A percentile compares a stretch with the other conserved stretches of the same genome.
These are phyloP conservation scores for Bombus soroeensis DNA, from an alignment of 1,140 invertebrate genomes.

Conservation along the genomic window DNA sequence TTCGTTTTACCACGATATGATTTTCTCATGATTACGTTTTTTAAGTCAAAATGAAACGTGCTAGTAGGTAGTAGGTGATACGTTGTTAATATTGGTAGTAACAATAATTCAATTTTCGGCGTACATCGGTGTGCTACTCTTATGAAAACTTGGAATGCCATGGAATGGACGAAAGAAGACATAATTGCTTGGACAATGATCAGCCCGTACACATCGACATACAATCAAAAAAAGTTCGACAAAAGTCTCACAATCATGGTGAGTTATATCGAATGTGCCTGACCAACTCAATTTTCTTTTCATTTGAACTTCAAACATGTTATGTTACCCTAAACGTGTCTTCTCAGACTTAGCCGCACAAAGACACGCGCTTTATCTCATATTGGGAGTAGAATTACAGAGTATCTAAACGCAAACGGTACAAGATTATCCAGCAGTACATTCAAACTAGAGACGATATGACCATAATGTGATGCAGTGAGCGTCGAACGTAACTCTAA, in stretches of 20 bases:
- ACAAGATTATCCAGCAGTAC: constrained; percentile 2
- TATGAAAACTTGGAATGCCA: constrained; percentile 47
- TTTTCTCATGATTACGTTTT: not conserved
- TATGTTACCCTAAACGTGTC: not conserved
- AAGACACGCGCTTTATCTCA: not conserved
- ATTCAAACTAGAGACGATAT: constrained; percentile 13
- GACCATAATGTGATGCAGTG: not conserved
- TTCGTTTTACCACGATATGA: not conserved
- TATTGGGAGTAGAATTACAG: not conserved
- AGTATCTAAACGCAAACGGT: not conserved
- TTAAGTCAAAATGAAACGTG: not conserved
- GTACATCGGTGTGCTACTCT: constrained; percentile 6
- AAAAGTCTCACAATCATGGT: not conserved
- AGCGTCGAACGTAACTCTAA: constrained; percentile 13
- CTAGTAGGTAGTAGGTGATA: not conserved
- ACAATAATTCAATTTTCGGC: constrained; percentile 8
- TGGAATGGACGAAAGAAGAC: constrained; percentile 54
- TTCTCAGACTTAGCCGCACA: not conserved
- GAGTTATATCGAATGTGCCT: not conserved
- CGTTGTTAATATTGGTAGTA: not conserved
- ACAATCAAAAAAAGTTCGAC: not conserved
- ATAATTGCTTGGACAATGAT: not conserved
- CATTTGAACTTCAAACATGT: not conserved
- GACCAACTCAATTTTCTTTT: not conserved
- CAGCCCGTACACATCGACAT: not conserved